Base-by-base conservation (phyloP, 2,888 invertebrate genomes). In the Exephanes ischioxanthus region DNA sequence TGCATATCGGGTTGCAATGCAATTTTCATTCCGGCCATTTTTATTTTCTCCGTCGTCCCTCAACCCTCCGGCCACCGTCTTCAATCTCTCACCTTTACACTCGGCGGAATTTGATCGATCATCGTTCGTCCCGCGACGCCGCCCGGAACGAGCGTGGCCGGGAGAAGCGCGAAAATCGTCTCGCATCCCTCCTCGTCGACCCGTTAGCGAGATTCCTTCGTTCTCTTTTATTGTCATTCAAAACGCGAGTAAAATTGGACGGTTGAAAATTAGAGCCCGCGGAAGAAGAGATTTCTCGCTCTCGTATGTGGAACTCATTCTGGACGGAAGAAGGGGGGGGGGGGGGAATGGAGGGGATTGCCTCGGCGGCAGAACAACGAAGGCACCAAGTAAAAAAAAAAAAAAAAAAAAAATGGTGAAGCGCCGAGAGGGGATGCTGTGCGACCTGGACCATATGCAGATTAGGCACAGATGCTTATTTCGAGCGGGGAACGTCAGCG, bases 401-500 rank as follows among this genome's bases (percentile, higher is more conserved):
- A n/a, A 83, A 79, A 75, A 80, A 86, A 81, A 89, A 82, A 84
- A 80, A 63, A 11, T 61, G 14, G 30, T 41, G 41, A 11, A 61
- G 61, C 73, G 37, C 33, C 48, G 79, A 73, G 82, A 84, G 68
- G 80, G 66, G 41, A 53, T 30, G 53, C 55, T 70, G 83, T 84
- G 87, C 89, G 89, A 90, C 89, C 83, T 91, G 92, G 92, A 92
- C 92, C 93, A 90, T 93, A 93, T 93, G 93, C 92, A 93, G 92
- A 94, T 93, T 91, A 92, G 91, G 91, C 90, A 93, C 93, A 93
- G 92, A 93, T 93, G 93, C 93, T 90, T 91, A 88, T 88, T 88
- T 83, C 87, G 83, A 87, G 79, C 77, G 73, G 45, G 80, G 68
- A n/a, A 19, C 61, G 22, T 61, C 61, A 63, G 72, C 61, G 70